These are phyloP conservation scores for Myripristis murdjan DNA, from an alignment of 2,797 vertebrate genomes.

Conservation along the genomic window DNA sequence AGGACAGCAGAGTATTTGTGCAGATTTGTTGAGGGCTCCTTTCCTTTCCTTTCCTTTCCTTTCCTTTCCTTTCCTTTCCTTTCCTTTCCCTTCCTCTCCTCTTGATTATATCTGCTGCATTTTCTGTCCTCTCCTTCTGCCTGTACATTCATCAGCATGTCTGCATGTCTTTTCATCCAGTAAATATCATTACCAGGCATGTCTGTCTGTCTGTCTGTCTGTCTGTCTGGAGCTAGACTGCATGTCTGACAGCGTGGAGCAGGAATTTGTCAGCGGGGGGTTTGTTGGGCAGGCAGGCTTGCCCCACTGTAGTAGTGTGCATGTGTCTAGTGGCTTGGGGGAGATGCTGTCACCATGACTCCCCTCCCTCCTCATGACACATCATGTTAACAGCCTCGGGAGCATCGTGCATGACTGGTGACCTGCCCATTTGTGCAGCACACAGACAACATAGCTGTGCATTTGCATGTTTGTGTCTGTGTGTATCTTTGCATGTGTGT, in stretches of 20 bases:
- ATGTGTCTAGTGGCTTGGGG: conserved; percentile 14
- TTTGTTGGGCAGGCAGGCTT: conserved; percentile 2
- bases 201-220: no score
- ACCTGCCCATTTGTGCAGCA: conserved; percentile 11
- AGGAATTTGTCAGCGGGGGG: conserved; percentile 42
- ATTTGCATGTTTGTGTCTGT: no score
- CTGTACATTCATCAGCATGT: neutral
- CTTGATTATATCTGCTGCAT: neutral
- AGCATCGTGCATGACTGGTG: conserved; percentile 41
- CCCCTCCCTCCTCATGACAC: conserved; percentile 45
- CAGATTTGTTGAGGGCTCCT: neutral
- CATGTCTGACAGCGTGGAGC: conserved; percentile 50
- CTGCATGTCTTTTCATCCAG: conserved; percentile 6
- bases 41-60: neutral
- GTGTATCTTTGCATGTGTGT: neutral
- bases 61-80: neutral
- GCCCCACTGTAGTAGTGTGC: conserved; percentile 24
- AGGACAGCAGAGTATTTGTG: conserved; percentile 6
- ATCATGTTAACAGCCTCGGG: conserved; percentile 38
- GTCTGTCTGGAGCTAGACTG: conserved; percentile 52
- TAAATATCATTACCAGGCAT: conserved; percentile 34
- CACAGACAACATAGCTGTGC: conserved; percentile 2
- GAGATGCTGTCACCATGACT: conserved; percentile 63
- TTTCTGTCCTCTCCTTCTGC: neutral
- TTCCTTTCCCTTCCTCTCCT: no score